Conservation (phyloP, 2,888 invertebrate genomes). For the Melanostoma scalare region DNA sequence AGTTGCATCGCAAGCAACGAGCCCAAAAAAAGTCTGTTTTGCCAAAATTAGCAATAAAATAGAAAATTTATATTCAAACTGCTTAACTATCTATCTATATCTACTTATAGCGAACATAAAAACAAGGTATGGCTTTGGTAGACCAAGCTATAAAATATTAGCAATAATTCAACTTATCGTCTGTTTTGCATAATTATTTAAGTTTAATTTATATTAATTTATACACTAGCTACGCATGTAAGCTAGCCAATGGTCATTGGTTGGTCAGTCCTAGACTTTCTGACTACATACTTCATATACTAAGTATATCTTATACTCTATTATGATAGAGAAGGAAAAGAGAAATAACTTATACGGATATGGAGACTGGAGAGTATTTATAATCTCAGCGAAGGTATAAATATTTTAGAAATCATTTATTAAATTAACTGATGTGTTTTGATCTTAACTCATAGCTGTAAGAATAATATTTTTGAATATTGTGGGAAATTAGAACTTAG, state of each 20-base stretch:
- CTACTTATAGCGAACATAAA: conserved; percentile 24
- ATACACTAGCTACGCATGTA: conserved; percentile 44
- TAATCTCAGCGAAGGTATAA: not conserved
- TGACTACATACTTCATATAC: conserved; percentile 40
- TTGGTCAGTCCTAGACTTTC: conserved; percentile 58
- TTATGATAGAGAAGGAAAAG: conserved; percentile 2
- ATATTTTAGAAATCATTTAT: too few relatives aligned
- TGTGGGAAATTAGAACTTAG: too few relatives aligned
- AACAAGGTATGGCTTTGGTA: conserved; percentile 37
- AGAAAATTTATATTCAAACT: conserved; percentile 43
- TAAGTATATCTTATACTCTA: not conserved
- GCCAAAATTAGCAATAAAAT: conserved; percentile 43
- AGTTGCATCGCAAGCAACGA: conserved; percentile 35
- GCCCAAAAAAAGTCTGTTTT: conserved; percentile 35
- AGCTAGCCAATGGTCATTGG: not conserved
- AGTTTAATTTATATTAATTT: conserved; percentile 63
- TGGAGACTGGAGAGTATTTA: not conserved
- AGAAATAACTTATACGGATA: conserved; percentile 16
- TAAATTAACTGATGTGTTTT: too few relatives aligned
- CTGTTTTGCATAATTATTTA: conserved; percentile 62
- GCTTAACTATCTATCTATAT: conserved; percentile 20
- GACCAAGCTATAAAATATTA: conserved; percentile 34
- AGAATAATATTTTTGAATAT: too few relatives aligned
- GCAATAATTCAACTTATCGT: conserved; percentile 61
- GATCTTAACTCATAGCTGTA: too few relatives aligned